A percentile compares a stretch with the other conserved stretches of the same genome.
These are phyloP conservation scores for Epinephelus lanceolatus DNA, from an alignment of 2,113 vertebrate species.

Conservation along the genomic window DNA sequence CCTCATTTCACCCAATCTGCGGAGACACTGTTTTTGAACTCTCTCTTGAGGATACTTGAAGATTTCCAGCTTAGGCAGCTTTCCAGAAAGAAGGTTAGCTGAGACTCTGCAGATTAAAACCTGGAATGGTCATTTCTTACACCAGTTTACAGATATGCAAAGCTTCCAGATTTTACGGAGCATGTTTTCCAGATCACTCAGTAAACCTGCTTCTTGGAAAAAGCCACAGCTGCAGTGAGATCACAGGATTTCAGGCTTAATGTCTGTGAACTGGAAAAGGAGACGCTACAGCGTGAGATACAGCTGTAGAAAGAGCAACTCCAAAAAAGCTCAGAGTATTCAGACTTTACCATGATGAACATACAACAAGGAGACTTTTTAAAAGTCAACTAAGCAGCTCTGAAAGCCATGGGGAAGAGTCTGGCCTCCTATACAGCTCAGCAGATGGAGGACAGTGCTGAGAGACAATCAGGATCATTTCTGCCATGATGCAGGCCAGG, in stretches of 20 bases:
- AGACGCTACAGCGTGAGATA: neutral
- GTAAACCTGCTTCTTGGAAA: neutral
- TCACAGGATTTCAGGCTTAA: neutral
- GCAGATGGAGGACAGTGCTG: neutral
- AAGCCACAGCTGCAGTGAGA: neutral
- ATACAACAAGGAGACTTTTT: neutral
- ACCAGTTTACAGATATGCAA: neutral
- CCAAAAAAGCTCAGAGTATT: too few relatives aligned
- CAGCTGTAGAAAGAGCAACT: neutral
- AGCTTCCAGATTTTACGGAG: neutral
- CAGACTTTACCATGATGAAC: neutral
- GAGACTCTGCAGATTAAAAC: neutral
- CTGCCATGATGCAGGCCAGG: neutral
- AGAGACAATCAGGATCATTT: neutral
- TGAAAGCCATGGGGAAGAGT: neutral
- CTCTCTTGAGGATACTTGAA: neutral
- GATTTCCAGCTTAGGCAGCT: neutral
- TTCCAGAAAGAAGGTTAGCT: neutral
- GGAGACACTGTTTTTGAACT: too few relatives aligned
- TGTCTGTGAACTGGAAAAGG: neutral
- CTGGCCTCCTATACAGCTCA: neutral
- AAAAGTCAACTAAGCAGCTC: too few relatives aligned
- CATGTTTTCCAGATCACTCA: neutral
- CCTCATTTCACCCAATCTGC: neutral
- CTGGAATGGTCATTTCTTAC: neutral